phyloP scores from a whole-genome alignment of 2,888 invertebrate genomes.

The Cotesia congregata region DNA sequence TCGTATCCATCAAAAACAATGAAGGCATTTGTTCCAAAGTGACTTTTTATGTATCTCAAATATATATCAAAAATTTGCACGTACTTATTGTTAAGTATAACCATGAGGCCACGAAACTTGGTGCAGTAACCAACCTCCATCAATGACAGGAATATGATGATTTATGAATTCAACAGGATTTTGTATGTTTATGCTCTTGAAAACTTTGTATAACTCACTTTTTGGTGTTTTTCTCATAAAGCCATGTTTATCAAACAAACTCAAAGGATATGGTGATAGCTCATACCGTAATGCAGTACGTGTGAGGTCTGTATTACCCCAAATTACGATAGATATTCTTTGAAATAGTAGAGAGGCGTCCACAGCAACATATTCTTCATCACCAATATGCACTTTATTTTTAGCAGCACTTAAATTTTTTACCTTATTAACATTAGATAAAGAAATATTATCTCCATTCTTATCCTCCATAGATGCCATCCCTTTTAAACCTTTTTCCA shows the following conservation, averaged over 20 bases:
- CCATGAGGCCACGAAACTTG: conserved; percentile 43
- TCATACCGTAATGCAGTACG: conserved; percentile 44
- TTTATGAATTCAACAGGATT: neutral
- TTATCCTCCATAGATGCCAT: conserved; percentile 45
- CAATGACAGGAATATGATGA: conserved; percentile 36
- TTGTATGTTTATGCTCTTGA: neutral
- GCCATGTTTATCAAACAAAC: conserved; percentile 46
- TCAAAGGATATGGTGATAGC: conserved; percentile 47
- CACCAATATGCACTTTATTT: conserved; percentile 21
- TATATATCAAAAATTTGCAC: conserved; percentile 34
- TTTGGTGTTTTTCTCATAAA: conserved; percentile 44
- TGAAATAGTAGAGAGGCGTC: conserved; percentile 52
- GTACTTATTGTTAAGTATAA: conserved; percentile 31
- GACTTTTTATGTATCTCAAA: conserved; percentile 16
- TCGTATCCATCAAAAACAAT: conserved; percentile 51
- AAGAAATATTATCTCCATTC: conserved; percentile 39
- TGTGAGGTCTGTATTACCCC: conserved; percentile 45
- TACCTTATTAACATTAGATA: conserved; percentile 41
- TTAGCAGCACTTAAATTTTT: conserved; percentile 35
- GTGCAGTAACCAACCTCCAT: conserved; percentile 47
- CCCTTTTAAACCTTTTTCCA: conserved; percentile 41
- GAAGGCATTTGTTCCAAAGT: conserved; percentile 32
- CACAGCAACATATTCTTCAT: conserved; percentile 40
- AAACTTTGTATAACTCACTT: conserved; percentile 43
- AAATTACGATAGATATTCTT: conserved; percentile 48